phyloP scores from a whole-genome alignment of 2,888 invertebrate species.

The Yponomeuta plumbellus region DNA sequence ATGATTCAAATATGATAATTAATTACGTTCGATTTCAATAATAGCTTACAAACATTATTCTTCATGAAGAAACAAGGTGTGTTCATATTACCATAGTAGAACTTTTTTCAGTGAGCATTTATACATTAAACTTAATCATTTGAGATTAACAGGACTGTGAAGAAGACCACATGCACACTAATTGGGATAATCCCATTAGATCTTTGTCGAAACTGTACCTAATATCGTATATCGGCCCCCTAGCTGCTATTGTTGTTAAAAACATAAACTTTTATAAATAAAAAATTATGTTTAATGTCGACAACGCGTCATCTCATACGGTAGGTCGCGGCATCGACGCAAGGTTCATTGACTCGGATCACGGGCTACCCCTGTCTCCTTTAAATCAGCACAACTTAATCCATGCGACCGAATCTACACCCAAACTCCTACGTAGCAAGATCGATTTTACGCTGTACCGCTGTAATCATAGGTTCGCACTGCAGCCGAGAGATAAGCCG shows the following conservation, averaged over 20 bases:
- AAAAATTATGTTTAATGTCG: background rate
- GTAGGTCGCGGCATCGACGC: slow-evolving; percentile 66
- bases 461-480: slow-evolving; percentile 41
- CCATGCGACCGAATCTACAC: slow-evolving; percentile 22
- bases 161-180: slow-evolving; percentile 30
- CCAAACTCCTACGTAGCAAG: slow-evolving; percentile 21
- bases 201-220: slow-evolving; percentile 10
- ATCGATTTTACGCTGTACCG: slow-evolving; percentile 17
- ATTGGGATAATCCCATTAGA: slow-evolving; percentile 34
- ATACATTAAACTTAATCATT: slow-evolving; percentile 32
- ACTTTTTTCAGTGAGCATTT: slow-evolving; percentile 16
- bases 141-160: slow-evolving; percentile 32
- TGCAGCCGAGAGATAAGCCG: slow-evolving; percentile 65
- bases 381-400: slow-evolving; percentile 21
- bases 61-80: too few species aligned
- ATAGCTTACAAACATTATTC: too few species aligned
- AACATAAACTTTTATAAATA: too few species aligned
- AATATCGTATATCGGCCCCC: background rate
- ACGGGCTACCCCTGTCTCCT: slow-evolving; percentile 36
- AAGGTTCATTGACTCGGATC: slow-evolving; percentile 58
- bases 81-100: too few species aligned
- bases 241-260: background rate
- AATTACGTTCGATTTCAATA: too few species aligned
- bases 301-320: slow-evolving; percentile 29
- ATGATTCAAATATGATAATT: too few species aligned